These are phyloP conservation scores for Echinarachnius parma DNA, from an alignment of 53 echinoderm and acorn worm species.

Conservation along the genomic window DNA sequence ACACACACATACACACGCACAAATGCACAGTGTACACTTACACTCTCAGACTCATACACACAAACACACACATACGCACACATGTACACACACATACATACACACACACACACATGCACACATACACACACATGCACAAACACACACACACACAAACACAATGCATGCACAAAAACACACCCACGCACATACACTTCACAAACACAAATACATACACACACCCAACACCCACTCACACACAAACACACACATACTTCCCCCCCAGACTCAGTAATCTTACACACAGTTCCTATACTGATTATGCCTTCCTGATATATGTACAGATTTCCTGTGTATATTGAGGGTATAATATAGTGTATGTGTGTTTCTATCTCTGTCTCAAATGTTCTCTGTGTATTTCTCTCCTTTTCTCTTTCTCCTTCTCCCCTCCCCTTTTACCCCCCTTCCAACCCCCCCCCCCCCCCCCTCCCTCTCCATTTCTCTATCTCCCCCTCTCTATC, in stretches of 20 bases:
- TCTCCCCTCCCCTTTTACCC: too few relatives aligned
- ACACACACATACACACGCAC: too few relatives aligned
- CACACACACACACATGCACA: neutral
- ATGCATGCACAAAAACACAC: neutral
- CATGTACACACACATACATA: neutral
- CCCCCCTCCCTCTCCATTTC: too few relatives aligned
- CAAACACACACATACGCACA: neutral
- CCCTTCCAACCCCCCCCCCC: too few relatives aligned
- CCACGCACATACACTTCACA: too few relatives aligned
- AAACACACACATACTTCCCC: too few relatives aligned
- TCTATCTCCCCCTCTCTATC: too few relatives aligned
- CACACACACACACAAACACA: conserved; percentile 1
- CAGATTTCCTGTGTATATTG: conserved; percentile 35
- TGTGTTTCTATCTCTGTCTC: neutral
- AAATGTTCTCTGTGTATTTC: neutral
- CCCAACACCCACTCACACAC: too few relatives aligned
- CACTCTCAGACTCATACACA: neutral
- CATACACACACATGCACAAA: neutral
- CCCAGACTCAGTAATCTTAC: neutral
- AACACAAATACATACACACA: too few relatives aligned
- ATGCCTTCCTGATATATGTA: neutral
- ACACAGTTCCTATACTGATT: neutral
- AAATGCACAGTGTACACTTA: neutral
- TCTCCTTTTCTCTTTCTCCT: neutral
- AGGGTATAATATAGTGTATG: neutral